A percentile compares a stretch with the other conserved stretches of the same genome.
Evolutionary conservation across 2,113 vertebrate species (phyloP).

Genomic region (Himantopus leucocephalus): DNA sequence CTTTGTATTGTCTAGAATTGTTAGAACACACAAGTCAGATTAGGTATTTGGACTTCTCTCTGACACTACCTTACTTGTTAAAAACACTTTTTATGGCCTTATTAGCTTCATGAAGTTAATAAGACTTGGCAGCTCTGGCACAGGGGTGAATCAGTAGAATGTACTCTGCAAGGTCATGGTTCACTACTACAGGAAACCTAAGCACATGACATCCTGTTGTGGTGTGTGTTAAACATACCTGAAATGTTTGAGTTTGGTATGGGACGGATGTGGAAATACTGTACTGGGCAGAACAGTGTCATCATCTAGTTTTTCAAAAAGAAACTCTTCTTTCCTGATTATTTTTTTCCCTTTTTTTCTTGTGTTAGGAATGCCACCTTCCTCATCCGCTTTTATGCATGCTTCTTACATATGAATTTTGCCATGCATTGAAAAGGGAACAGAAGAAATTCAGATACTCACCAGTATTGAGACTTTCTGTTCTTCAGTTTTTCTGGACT

Average conservation of each 20-base stretch:
- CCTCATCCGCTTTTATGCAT: fast-evolving
- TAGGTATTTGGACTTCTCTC: neutral
- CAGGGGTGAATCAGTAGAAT: neutral
- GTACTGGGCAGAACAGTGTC: neutral
- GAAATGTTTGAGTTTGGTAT: neutral
- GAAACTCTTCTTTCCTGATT: neutral
- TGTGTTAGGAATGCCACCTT: neutral
- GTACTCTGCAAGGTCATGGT: neutral
- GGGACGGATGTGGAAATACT: neutral
- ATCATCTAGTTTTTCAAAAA: neutral
- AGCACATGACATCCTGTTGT: neutral
- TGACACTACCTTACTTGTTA: neutral
- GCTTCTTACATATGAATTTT: neutral
- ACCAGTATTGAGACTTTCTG: neutral
- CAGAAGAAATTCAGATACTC: neutral
- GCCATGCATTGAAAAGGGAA: neutral
- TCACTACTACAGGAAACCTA: neutral
- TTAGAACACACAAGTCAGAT: neutral
- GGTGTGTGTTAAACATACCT: neutral
- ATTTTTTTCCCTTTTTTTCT: fast-evolving
- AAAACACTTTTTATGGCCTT: neutral
- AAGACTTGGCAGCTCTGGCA: neutral
- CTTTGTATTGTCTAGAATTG: neutral
- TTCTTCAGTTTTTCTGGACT: neutral
- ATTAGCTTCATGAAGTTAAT: neutral